Conservation (phyloP, 2,797 vertebrate species). For the Anas bernieri region DNA sequence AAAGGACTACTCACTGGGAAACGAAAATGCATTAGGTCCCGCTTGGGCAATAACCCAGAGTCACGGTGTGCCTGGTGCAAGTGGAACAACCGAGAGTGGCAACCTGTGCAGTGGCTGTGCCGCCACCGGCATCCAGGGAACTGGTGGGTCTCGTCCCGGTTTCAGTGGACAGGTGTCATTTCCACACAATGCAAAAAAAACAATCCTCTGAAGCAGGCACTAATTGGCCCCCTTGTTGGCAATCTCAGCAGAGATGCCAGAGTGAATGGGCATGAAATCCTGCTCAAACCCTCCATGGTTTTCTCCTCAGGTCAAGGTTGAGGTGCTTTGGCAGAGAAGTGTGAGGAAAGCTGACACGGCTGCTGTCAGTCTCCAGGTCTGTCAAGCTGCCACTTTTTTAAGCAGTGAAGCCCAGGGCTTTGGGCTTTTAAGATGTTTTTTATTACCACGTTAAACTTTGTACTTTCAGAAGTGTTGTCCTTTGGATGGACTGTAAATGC, state of each 20-base stretch:
- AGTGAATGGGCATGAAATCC: conserved; percentile 63
- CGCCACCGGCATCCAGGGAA: background rate
- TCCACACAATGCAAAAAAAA: background rate
- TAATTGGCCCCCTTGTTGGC: conserved; percentile 71
- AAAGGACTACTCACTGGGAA: background rate
- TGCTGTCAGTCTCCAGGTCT: conserved; percentile 69
- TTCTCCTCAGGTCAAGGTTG: conserved; percentile 73
- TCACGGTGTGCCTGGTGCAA: background rate
- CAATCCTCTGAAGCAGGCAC: background rate
- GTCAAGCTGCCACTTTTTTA: conserved; percentile 61
- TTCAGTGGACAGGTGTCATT: conserved; percentile 63
- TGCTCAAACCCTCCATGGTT: conserved; percentile 44
- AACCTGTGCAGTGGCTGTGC: background rate
- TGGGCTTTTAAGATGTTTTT: conserved; percentile 51
- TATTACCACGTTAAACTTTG: background rate
- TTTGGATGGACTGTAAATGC: background rate
- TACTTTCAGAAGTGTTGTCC: background rate
- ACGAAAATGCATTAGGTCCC: background rate
- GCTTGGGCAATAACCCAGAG: background rate
- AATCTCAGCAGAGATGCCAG: conserved; percentile 73
- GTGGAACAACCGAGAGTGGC: background rate
- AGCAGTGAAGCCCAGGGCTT: background rate
- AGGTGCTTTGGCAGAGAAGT: conserved; percentile 67
- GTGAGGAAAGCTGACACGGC: conserved; percentile 58
- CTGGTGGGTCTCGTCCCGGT: background rate